These are phyloP conservation scores for Nixonia krombeini DNA, from an alignment of 1,140 invertebrate genomes.

Conservation along the genomic window DNA sequence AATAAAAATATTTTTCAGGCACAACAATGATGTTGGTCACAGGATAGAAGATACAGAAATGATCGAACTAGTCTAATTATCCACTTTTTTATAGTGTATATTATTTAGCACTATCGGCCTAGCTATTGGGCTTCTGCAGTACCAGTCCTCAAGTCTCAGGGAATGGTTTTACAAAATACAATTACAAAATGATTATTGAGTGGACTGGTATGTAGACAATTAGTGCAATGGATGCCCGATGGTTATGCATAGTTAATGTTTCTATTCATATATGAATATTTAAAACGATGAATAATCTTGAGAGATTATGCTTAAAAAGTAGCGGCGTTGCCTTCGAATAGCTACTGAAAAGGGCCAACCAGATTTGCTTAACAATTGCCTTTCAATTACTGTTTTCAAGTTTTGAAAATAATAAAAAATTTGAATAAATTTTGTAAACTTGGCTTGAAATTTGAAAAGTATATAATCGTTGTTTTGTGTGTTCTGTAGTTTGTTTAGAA, in stretches of 20 bases:
- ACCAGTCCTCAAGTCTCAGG: conserved; percentile 33
- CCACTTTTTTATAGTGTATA: conserved; percentile 44
- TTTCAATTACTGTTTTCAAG: conserved; percentile 21
- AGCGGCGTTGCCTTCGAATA: background rate
- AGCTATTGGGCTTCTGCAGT: conserved; percentile 22
- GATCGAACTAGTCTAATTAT: conserved; percentile 67
- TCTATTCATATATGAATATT: conserved; percentile 15
- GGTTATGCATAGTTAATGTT: conserved; percentile 17
- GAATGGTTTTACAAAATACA: conserved; percentile 41
- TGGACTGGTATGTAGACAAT: conserved; percentile 19
- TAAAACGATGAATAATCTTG: background rate
- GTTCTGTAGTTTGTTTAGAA: too few species aligned
- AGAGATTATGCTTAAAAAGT: background rate
- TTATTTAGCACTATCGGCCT: conserved; percentile 39
- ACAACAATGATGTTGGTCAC: conserved; percentile 57
- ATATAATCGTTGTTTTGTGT: too few species aligned
- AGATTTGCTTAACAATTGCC: background rate
- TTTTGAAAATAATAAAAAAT: background rate
- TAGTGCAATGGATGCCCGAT: conserved; percentile 29
- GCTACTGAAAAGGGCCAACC: background rate
- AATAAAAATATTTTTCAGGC: too few species aligned
- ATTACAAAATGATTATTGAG: conserved; percentile 13
- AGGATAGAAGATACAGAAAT: conserved; percentile 66
- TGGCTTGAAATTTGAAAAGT: too few species aligned
- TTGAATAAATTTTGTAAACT: too few species aligned